Evolutionary conservation across 2,113 vertebrate species (phyloP), one percentile per base, ranked within the genome.

Genomic region (Trematocara stigmaticum): DNA sequence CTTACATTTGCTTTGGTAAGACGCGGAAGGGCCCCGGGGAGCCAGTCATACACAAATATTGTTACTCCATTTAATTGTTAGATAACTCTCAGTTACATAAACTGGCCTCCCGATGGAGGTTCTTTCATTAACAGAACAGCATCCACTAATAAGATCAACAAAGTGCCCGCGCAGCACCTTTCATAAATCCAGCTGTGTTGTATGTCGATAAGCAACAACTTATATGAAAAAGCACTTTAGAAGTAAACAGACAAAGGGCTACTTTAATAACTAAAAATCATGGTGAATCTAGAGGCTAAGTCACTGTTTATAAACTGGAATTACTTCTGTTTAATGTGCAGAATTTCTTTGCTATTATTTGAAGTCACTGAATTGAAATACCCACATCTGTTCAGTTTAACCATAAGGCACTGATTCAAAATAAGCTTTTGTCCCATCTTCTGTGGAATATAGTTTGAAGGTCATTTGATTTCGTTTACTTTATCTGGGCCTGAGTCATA

Each of bases 61-160:
- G 1, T 29, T 55, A 82, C 83, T 83, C 80, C 81, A 84, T 56
- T 87, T 84, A 82, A 78, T 81, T 13, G 82, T 87, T 89, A 79
- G 85, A 66, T 85, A 80, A 86, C 69, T 2, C 11, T 3, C 4
- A 8, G 15, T 93, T 87, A 86, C 66, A 51, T 89, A 91, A 93
- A 84, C 23, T 82, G 45, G n/a, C 56, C 31, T 81, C 66, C 85
- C 12, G 52, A 29, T 84, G 78, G 35, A 74, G 51, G 31, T 13
- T 47, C 35, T 35, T 42, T 45, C 56, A 81, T 34, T 76, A 45
- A 85, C n/a, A 47, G 20, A 74, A 29, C 15, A 11, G 12, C 26
- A 49, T 31, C 15, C 69, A 76, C 42, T 49, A 45, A 74, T 11
- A 29, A 74, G 23, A 31, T 74, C 3, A 74, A 74, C 23, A 49